Evolutionary conservation across 2,888 invertebrate genomes (phyloP), one percentile per base, ranked within the genome.

Genomic region (Apodemia hepburni): DNA sequence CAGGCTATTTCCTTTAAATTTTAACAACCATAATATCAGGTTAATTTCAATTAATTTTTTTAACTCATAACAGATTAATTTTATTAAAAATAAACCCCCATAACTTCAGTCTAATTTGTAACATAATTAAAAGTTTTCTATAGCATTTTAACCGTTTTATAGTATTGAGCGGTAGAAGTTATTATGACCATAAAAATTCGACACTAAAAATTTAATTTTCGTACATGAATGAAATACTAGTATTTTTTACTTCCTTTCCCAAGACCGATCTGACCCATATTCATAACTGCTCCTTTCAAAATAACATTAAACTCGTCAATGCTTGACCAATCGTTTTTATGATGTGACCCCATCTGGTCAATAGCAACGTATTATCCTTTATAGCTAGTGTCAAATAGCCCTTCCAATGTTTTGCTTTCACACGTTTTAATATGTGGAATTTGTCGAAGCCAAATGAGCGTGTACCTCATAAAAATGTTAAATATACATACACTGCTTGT

Each of bases 301-400:
- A 77, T 76, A 75, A 81, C 82, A 82, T 81, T 77, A 80, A 76
- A 69, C 78, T 78, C 79, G 76, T 81, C 84, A 84, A 78, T 84
- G 87, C 87, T 82, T 88, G 87, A 85, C 87, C 88, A 87, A 88
- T 87, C 82, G 79, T 72, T 71, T 85, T 87, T 84, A 87, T 76
- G 78, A 79, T 68, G 68, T 75, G 79, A 82, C 83, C 82, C 80
- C 79, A 47, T 47, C 76, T 77, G 80, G 80, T 76, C 80, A 76
- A 71, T 73, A 61, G 63, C 67, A 60, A 63, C 68, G 78, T 77
- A 79, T 80, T 76, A 76, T 76, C 75, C 75, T 79, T 84, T 84
- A 58, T 62, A 45, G 61, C 61, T 60, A 38, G 61, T 74, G 79
- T 79, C 78, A 75, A 74, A 73, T 70, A 69, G 80, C 80, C 82